These are phyloP conservation scores for Thera britannica DNA, from an alignment of 2,888 invertebrate species.

Conservation along the genomic window DNA sequence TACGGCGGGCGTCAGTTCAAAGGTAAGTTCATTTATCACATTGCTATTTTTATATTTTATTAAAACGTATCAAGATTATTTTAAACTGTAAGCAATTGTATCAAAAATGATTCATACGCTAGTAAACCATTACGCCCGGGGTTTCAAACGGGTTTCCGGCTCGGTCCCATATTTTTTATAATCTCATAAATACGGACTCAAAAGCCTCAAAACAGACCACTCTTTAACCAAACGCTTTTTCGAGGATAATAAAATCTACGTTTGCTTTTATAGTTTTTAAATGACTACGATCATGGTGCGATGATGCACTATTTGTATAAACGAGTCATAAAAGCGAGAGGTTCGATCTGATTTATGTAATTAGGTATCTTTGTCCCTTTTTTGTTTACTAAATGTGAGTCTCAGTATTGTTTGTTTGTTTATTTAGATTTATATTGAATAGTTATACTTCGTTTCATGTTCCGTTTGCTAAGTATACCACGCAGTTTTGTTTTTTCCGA, in stretches of 20 bases:
- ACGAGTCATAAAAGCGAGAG: constrained; percentile 17
- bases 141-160: constrained; percentile 16
- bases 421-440: no score
- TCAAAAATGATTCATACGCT: constrained; percentile 17
- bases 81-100: constrained; percentile 3
- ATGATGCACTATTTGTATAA: constrained; percentile 38
- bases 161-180: constrained; percentile 65
- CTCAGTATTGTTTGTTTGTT: background rate
- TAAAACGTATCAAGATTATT: background rate
- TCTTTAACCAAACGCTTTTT: constrained; percentile 54
- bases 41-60: background rate
- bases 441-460: no score
- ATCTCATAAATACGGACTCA: constrained; percentile 68
- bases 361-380: constrained; percentile 39
- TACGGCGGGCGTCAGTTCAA: no score
- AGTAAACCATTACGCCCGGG: constrained; percentile 9
- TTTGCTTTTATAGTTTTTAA: constrained; percentile 45
- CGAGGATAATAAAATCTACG: constrained; percentile 63
- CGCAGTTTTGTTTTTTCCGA: no score
- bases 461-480: no score
- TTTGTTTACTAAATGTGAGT: constrained; percentile 14
- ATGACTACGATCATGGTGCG: constrained; percentile 45
- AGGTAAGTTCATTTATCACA: no score
- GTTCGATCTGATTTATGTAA: constrained; percentile 18
- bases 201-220: constrained; percentile 49